Evolutionary conservation across 1,140 invertebrate genomes (phyloP), one percentile per base, ranked within the genome.

Genomic region (Asbolus verrucosus): DNA sequence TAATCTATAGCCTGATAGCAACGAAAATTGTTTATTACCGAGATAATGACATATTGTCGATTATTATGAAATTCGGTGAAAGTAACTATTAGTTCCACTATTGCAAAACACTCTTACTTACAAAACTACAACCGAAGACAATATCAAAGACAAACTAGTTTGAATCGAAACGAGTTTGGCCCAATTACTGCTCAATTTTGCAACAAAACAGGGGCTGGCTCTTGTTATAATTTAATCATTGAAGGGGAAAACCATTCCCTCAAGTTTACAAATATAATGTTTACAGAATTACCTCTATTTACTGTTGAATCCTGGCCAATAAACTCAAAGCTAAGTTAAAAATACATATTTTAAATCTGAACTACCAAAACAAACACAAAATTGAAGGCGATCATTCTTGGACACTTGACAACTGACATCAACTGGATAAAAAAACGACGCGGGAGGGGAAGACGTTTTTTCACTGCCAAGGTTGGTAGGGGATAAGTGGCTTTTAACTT

Each of bases 11-110:
- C n/a, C n/a, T n/a, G 24, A 27, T 27, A 27, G 24, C 24, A 27
- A 27, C 24, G n/a, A n/a, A n/a, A n/a, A 27, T 69, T 33, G 19
- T 33, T 30, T 9, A 24, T 46, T 46, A 1, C 24, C 27, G 27
- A 9, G 54, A 11, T 59, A 31, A 50, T 31, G 19, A 62, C 69
- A 66, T 70, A 54, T 54, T 65, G 61, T 41, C 50, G 14, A 19
- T 13, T 39, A 61, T 71, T 71, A 71, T 67, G 69, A 71, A 71
- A 71, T 67, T 39, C 19, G 41, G 69, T 71, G 69, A 71, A 71
- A 71, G 69, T 71, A 6, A 39, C n/a, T 30, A 36, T 38, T 43
- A 66, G 31, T 13, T 59, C 27, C 50, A 62, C 11, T 18, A 63
- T 63, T 63, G 15, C 61, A 21, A 39, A 30, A 63, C 18, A 24